Conservation (phyloP, 2,113 vertebrate genomes). For the Dipodomys merriami region DNA sequence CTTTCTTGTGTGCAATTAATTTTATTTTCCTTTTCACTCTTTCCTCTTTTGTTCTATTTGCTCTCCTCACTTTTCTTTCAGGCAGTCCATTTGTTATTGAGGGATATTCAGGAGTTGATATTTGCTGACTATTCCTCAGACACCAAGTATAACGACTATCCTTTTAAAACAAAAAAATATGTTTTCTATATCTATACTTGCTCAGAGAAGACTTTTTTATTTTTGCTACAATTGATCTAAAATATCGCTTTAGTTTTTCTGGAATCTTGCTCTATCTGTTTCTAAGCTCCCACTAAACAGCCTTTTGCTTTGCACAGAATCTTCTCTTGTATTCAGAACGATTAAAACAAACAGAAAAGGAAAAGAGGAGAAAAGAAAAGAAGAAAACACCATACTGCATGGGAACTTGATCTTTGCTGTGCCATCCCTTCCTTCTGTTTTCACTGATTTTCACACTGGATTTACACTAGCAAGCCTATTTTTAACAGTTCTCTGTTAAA, state of each 20-base stretch:
- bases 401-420: neutral
- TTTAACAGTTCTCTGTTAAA: slow-evolving; percentile 22
- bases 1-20: slow-evolving; percentile 41
- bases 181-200: neutral
- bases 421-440: neutral
- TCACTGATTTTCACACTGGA: neutral
- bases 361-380: neutral
- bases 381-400: neutral
- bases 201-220: neutral
- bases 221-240: neutral
- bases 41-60: neutral
- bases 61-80: neutral
- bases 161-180: neutral
- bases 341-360: neutral
- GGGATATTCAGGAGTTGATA: neutral
- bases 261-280: neutral
- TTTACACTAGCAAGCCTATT: neutral
- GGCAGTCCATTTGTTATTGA: neutral
- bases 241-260: neutral
- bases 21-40: neutral
- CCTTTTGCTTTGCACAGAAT: neutral
- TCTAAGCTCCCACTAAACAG: too few species aligned
- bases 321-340: neutral
- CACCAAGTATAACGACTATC: neutral
- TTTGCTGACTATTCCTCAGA: neutral